Base-by-base conservation (phyloP, 1,140 invertebrate species). In the Diorhabda carinulata region DNA sequence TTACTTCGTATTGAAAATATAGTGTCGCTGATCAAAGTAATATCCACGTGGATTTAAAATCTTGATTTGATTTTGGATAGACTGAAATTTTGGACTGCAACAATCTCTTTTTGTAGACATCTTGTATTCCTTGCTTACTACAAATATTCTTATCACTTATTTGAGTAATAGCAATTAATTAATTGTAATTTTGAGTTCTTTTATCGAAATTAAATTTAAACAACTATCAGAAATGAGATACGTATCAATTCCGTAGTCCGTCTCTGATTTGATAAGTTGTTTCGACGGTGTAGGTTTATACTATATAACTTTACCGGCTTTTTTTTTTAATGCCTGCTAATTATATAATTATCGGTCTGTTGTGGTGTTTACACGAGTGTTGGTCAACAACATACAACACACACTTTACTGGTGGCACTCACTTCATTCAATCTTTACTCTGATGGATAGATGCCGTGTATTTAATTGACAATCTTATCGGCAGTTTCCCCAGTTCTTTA, bases 391-490 rank as follows among this genome's bases (percentile, higher is more conserved):
- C 47, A 52, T 3, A 52, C 3, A 52, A 52, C 47, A 52, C 47
- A 6, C 5, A 52, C 47, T 52, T n/a, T 52, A 52, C 47, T 52
- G 47, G 3, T 52, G 3, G 47, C 47, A 3, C 47, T 52, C 45
- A 52, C 45, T 52, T n/a, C 6, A 2, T 52, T n/a, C 47, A 52
- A 8, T 52, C 47, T 52, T n/a, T 52, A 3, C 47, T 52, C 47
- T 6, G 47, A 52, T 52, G 47, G 47, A 52, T 52, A 52, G 6
- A 52, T 52, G 47, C 47, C 47, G 47, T 52, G 47, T 52, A n/a
- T n/a, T 52, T 52, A 52, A 52, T 52, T 52, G 47, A 52, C 47
- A 52, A 52, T 52, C 47, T 52, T 52, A 52, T 52, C 47, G 47
- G 6, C 47, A 52, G 47, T 52, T 52, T 52, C 47, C 25, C 47